These are phyloP conservation scores for Columba guinea DNA, from an alignment of 2,797 vertebrate species.

Conservation along the genomic window DNA sequence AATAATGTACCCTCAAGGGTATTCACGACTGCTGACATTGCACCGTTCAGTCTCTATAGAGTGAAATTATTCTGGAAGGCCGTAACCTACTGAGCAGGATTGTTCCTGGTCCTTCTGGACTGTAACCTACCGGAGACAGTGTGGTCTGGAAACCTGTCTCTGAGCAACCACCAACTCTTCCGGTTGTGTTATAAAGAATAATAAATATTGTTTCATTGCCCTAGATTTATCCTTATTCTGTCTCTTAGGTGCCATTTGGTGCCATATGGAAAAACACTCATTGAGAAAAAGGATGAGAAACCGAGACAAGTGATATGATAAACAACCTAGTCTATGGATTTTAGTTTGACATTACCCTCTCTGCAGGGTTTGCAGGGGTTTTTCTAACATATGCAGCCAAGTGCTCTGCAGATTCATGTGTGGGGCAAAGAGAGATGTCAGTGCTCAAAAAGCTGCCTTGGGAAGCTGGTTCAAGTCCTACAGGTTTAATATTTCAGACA, in stretches of 20 bases:
- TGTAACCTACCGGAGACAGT: not conserved
- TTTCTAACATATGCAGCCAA: not conserved
- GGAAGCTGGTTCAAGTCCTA: not conserved
- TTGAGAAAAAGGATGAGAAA: not conserved
- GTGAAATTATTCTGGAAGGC: not conserved
- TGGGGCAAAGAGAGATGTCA: not conserved
- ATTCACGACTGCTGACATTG: not conserved
- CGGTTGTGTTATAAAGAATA: not conserved
- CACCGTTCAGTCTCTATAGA: not conserved
- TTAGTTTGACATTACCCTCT: not conserved
- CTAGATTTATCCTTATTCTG: not conserved
- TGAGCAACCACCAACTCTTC: not conserved
- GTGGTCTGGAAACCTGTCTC: not conserved
- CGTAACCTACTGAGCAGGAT: not conserved
- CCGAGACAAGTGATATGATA: not conserved
- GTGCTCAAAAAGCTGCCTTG: not conserved
- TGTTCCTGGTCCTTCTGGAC: not conserved
- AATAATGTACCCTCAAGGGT: not conserved
- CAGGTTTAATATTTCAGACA: not conserved
- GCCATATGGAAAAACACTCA: not conserved
- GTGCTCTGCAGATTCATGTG: not conserved
- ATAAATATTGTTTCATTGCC: not conserved
- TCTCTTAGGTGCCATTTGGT: not conserved
- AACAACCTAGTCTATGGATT: not conserved
- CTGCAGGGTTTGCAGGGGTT: rapidly evolving